Conservation (phyloP, 1,140 invertebrate species). For the Leptinotarsa texana region DNA sequence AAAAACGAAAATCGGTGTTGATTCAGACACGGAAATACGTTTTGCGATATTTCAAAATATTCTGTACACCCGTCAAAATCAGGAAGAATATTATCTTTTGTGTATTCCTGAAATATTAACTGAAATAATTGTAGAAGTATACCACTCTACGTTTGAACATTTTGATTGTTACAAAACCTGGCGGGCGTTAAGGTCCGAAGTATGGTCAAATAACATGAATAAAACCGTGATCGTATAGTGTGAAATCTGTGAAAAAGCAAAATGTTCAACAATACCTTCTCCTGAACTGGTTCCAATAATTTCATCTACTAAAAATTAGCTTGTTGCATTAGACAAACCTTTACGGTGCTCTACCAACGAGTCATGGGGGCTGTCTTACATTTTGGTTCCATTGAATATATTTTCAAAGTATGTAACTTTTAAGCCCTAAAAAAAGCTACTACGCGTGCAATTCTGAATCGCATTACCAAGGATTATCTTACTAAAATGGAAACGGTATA, state of each 20-base stretch:
- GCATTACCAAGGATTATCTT: too few species aligned
- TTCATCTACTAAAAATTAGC: neutral
- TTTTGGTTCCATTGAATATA: neutral
- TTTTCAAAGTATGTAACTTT: too few species aligned
- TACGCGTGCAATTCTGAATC: too few species aligned
- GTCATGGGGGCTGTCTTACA: neutral
- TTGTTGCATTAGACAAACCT: neutral
- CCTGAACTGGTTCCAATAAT: neutral
- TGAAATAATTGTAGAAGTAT: slow-evolving; percentile 4
- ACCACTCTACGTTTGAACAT: neutral
- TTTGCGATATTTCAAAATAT: neutral
- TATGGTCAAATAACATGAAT: slow-evolving; percentile 18
- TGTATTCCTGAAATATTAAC: neutral
- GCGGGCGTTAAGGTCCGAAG: neutral
- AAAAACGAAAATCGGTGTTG: neutral
- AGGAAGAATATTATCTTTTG: slow-evolving; percentile 19
- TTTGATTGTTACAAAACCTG: slow-evolving; percentile 17
- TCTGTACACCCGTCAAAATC: neutral
- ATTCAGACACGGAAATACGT: neutral
- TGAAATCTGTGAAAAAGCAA: neutral
- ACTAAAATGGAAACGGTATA: too few species aligned
- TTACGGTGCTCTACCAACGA: neutral
- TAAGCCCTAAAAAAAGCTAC: too few species aligned
- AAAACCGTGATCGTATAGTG: slow-evolving; percentile 9
- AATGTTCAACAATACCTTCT: neutral